These are phyloP conservation scores for Gallinago jamesoni DNA, from an alignment of 2,113 vertebrate genomes.

Conservation along the genomic window DNA sequence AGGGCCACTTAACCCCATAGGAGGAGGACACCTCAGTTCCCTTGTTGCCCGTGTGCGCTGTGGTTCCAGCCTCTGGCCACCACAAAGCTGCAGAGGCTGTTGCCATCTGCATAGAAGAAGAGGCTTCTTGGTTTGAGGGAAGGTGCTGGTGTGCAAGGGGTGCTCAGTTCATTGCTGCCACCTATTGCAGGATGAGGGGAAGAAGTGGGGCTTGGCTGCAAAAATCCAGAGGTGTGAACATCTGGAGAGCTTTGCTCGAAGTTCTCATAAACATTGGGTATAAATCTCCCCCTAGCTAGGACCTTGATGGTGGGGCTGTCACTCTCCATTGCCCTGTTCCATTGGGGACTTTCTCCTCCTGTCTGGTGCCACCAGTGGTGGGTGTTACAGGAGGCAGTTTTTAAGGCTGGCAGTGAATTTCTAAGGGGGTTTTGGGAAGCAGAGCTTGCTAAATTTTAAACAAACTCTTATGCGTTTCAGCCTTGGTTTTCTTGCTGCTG, in stretches of 20 bases:
- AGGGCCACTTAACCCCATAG: not conserved
- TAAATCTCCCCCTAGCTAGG: not conserved
- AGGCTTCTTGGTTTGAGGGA: not conserved
- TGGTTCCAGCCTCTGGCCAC: not conserved
- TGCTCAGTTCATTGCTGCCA: not conserved
- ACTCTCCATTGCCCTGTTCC: not conserved
- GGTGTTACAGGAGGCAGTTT: rapidly evolving
- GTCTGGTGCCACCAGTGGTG: not conserved
- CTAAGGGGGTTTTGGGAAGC: not conserved
- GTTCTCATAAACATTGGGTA: rapidly evolving
- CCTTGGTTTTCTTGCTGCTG: not conserved
- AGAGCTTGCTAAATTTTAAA: not conserved
- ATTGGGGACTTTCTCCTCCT: not conserved
- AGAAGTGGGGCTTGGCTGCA: not conserved
- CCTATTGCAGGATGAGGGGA: not conserved
- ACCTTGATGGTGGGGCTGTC: not conserved
- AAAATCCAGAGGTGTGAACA: not conserved
- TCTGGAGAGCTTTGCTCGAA: not conserved
- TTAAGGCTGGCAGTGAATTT: not conserved
- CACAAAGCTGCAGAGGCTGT: not conserved
- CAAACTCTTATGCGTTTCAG: rapidly evolving
- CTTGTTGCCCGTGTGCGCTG: not conserved
- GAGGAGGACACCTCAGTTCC: not conserved
- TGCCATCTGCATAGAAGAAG: not conserved
- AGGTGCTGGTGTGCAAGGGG: not conserved